Conservation (phyloP, 2,797 vertebrate genomes). For the Pelobates cultripes region DNA sequence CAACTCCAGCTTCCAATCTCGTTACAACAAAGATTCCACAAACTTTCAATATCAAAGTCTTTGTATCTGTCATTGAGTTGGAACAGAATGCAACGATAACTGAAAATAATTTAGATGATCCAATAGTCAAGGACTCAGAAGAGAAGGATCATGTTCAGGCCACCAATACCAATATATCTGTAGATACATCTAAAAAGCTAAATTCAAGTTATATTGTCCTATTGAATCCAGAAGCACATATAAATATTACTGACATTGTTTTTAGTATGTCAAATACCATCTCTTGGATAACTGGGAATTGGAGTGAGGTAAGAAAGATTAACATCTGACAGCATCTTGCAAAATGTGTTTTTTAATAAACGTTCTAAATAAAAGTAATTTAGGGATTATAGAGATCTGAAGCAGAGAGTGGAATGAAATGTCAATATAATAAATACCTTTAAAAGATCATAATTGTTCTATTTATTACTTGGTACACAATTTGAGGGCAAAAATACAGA, state of each 20-base stretch:
- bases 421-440: too few species aligned
- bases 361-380: too few species aligned
- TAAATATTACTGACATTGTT: conserved; percentile 32
- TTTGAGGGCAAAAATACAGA: too few species aligned
- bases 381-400: too few species aligned
- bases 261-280: conserved; percentile 58
- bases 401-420: too few species aligned
- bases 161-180: conserved; percentile 49
- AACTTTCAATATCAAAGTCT: conserved; percentile 51
- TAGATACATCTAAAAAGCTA: conserved; percentile 52
- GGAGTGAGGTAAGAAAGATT: conserved; percentile 81
- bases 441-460: too few species aligned
- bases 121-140: conserved; percentile 20
- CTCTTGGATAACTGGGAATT: conserved; percentile 88
- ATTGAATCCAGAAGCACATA: conserved; percentile 47
- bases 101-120: conserved; percentile 5
- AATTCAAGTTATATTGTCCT: conserved; percentile 52
- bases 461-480: too few species aligned
- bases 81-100: conserved; percentile 15
- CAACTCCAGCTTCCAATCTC: conserved; percentile 34
- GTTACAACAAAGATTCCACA: conserved; percentile 41
- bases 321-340: background rate
- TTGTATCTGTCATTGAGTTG: conserved; percentile 51
- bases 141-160: conserved; percentile 15
- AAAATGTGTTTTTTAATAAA: too few species aligned